Base-by-base conservation (phyloP, 2,113 vertebrate species). In the Lethenteron camtschaticum region DNA sequence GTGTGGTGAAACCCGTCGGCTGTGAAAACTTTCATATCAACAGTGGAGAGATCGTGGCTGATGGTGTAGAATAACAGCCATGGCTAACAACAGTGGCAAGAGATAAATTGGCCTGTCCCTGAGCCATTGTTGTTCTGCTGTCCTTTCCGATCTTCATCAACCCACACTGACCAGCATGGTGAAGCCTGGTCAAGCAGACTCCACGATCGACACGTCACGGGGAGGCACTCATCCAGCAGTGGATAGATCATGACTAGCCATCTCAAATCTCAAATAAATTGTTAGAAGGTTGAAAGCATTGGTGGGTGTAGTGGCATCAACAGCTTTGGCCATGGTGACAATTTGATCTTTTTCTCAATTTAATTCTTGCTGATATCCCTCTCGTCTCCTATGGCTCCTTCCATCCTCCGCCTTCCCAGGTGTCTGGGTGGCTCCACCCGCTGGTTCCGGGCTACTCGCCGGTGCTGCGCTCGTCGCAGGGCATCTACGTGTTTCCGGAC, bases 401-500 rank as follows among this genome's bases (percentile, higher is more conserved):
- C 24, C 24, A 41, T 41, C 24, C 24, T 41, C 41, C 41, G 3
- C 41, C 41, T 6, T 4, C 57, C 16, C 76, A 99, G 94, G 92
- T 99, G 73, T 95, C 88, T 77, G 88, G 92, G 79, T 99, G 94
- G 94, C 70, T 95, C 1, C 96, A 90, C 73, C 91, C 90, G 6
- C 83, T 99, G 12, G 88, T 96, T 85, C 76, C 81, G 71, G 78
- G 77, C 69, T 81, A 88, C 73, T 94, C 90, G 24, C 90, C 91
- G 1, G 87, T 88, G 72, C 76, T 99, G 69, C 86, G 88, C 71
- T 97, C 90, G 74, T 88, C 76, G 73, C 87, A 81, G 0, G 94
- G 92, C 4, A 90, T 92, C 74, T 99, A 88, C 76, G 96, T 99
- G 90, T 99, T 99, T 72, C 92, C 94, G 2, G 86, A 97, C 77